These are phyloP conservation scores for Rhyacophila evoluta DNA, from an alignment of 2,888 invertebrate species.

Conservation along the genomic window DNA sequence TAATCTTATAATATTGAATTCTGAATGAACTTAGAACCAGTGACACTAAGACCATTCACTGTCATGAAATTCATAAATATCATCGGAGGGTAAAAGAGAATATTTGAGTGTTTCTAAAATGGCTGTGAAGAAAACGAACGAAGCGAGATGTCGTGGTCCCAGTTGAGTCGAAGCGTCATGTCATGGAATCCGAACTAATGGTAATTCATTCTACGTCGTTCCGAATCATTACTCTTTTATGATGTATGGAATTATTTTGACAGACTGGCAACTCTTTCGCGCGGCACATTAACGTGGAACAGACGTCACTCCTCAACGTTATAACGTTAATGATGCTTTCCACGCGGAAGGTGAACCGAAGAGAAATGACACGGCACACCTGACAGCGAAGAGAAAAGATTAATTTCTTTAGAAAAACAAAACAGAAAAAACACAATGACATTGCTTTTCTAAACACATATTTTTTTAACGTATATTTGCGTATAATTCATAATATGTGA, in stretches of 20 bases:
- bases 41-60: slow-evolving; percentile 34
- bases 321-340: slow-evolving; percentile 41
- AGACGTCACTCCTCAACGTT: slow-evolving; percentile 36
- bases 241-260: slow-evolving; percentile 55
- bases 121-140: slow-evolving; percentile 19
- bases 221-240: slow-evolving; percentile 54
- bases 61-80: slow-evolving; percentile 26
- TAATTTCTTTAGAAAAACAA: not conserved
- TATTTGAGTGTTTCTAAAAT: not conserved
- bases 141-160: not conserved
- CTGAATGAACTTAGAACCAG: not conserved
- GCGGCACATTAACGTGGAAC: slow-evolving; percentile 36
- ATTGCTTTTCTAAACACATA: too few species aligned
- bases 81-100: not conserved
- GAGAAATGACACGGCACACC: slow-evolving; percentile 1
- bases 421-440: not conserved
- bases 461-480: too few species aligned
- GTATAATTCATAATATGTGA: too few species aligned
- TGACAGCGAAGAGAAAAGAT: not conserved
- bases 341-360: slow-evolving; percentile 23
- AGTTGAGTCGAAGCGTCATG: slow-evolving; percentile 29
- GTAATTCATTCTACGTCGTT: slow-evolving; percentile 53
- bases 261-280: slow-evolving; percentile 52
- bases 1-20: slow-evolving; percentile 17
- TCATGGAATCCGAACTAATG: slow-evolving; percentile 47